Evolutionary conservation across 1,140 invertebrate genomes (phyloP), one percentile per base, ranked within the genome.

Genomic region (Hypsibius dujardini): DNA sequence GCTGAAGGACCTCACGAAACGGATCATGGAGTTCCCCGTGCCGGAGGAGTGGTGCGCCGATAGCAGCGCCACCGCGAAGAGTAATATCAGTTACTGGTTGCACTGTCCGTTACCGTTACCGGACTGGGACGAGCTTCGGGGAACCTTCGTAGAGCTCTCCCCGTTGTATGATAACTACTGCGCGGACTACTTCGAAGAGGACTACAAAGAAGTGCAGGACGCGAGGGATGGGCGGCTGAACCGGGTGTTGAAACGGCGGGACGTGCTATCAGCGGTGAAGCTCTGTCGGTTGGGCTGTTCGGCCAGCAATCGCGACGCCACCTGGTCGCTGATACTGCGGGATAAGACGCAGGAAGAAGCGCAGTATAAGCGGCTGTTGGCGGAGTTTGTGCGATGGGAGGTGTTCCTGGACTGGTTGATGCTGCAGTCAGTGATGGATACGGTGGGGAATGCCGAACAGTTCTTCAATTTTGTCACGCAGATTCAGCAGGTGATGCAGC

Each of bases 381-480:
- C 7, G 7, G 7, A 7, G 3, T 67, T 67, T 67, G 7, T 67
- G 7, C 7, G 62, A 42, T 14, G 3, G 7, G 62, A 67, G 42
- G 3, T 42, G 3, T 67, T 14, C 42, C 45, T 42, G 3, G 62
- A 67, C 62, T 42, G 42, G 7, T 3, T 67, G 62, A 67, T 7
- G 7, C 3, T 42, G 12, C 3, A 14, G 7, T 67, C 62, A 14
- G 62, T 67, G 7, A 3, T 42, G 7, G 62, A 67, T 14, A 67
- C 3, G 3, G 42, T 67, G 7, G 62, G 62, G 42, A 67, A 67
- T 42, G 12, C 62, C 42, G 62, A 67, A 3, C 62, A 67, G 42
- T 67, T 67, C 45, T 67, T 67, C 62, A 67, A 67, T 42, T 67
- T 67, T 42, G 42, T 67, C 42, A 3, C 7, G 42, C 62, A 14